Base-by-base conservation (phyloP, 1,140 invertebrate species). In the Lepidurus packardi region DNA sequence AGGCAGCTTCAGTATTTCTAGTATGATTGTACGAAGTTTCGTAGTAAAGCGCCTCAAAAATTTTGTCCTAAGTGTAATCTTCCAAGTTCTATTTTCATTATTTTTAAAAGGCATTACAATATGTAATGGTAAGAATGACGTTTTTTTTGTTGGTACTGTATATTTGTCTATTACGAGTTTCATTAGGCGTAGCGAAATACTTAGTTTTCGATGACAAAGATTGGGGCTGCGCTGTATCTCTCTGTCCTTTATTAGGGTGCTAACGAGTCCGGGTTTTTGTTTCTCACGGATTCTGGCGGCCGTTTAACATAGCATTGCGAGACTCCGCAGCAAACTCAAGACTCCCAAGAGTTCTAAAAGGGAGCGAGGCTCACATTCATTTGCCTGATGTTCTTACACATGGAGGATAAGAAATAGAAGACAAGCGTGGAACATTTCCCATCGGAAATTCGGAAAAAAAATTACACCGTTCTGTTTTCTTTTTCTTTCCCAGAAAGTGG, bases 211-310 rank as follows among this genome's bases (percentile, higher is more conserved):
- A 65, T 65, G 53, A 21, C 16, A 65, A 65, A 65, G 53, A 65
- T 65, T 65, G 53, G 53, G 34, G 34, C 34, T 34, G 2, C 34
- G 53, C 53, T 65, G 21, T 65, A 65, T 65, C 53, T 65, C 34
- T 34, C 34, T 13, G 53, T 65, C 21, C 53, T 65, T 65, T 65
- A 65, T 65, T n/a, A 65, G 53, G 53, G 53, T 65, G 53, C 21
- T 65, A 65, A 65, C 53, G 53, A 65, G 53, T 65, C 53, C 1
- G 21, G 53, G 21, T 13, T 16, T 13, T 13, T 13, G 8, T 65
- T 65, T 65, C 53, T 65, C 53, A 65, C 53, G 53, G 53, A 65
- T 65, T 65, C 53, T 65, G 53, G 53, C 21, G 53, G 53, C 53
- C 53, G 53, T 65, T 65, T 65, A 65, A n/a, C 53, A 65, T 65